Evolutionary conservation across 2,888 invertebrate species (phyloP).

Genomic region (Cepaea hortensis): DNA sequence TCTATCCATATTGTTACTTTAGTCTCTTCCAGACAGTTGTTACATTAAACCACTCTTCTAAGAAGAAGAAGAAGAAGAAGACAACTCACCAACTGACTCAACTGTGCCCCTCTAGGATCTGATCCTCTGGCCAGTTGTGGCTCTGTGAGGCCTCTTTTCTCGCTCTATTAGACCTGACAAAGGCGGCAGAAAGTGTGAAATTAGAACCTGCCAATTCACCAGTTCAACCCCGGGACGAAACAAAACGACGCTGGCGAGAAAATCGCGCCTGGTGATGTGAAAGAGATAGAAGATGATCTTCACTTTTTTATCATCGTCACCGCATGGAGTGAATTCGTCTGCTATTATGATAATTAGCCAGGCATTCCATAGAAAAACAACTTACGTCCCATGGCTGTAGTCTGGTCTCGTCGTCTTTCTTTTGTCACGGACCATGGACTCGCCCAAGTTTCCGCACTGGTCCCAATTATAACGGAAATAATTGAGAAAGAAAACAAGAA

Average conservation of each 20-base stretch:
- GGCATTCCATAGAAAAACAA: conserved; percentile 10
- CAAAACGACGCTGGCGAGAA: conserved; percentile 14
- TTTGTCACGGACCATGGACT: background rate
- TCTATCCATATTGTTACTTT: too few relatives aligned
- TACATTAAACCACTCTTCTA: too few relatives aligned
- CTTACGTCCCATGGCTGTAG: background rate
- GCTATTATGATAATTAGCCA: conserved; percentile 5
- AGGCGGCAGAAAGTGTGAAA: background rate
- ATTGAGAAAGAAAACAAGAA: conserved; percentile 31
- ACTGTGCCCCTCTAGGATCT: background rate
- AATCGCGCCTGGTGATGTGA: conserved; percentile 10
- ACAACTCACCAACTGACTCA: background rate
- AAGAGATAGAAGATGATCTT: background rate
- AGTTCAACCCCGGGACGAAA: conserved; percentile 4
- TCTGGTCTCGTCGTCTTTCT: background rate
- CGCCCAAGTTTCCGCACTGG: background rate
- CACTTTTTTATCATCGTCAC: background rate
- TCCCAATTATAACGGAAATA: conserved; percentile 36
- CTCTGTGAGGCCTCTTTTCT: background rate
- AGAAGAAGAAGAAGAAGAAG: too few relatives aligned
- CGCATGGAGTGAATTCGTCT: background rate
- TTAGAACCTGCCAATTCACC: background rate
- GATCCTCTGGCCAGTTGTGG: background rate
- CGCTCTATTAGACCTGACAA: background rate
- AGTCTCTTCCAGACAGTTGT: too few relatives aligned